phyloP scores from a whole-genome alignment of 1,140 invertebrate genomes.

The Sinella curviseta region DNA sequence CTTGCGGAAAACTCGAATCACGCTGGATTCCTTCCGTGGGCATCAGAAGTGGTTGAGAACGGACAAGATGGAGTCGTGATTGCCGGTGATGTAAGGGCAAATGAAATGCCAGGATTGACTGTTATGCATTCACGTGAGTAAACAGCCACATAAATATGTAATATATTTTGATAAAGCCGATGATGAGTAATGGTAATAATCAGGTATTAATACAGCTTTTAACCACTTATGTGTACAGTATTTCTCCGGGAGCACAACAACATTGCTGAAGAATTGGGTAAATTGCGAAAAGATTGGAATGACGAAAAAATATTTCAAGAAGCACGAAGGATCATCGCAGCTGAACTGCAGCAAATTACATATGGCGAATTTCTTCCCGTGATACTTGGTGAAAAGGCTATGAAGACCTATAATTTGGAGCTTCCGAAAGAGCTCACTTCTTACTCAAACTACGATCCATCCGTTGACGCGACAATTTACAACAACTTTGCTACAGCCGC shows the following conservation, averaged over 20 bases:
- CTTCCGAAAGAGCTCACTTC: constrained; percentile 58
- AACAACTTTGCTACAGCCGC: constrained; percentile 74
- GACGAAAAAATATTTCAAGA: constrained; percentile 64
- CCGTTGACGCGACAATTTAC: constrained; percentile 75
- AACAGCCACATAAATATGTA: not conserved
- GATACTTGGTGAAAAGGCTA: constrained; percentile 61
- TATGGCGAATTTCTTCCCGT: constrained; percentile 61
- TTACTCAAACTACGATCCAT: constrained; percentile 64
- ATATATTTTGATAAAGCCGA: not conserved
- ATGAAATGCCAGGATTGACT: constrained; percentile 81
- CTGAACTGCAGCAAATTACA: constrained; percentile 53
- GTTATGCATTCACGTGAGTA: constrained; percentile 64
- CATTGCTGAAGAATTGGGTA: constrained; percentile 48
- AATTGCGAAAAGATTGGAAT: constrained; percentile 57
- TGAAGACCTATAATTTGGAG: constrained; percentile 66
- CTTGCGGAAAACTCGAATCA: not conserved
- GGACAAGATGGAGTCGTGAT: not conserved
- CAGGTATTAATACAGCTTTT: not conserved
- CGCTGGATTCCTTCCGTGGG: not conserved
- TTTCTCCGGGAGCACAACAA: constrained; percentile 56
- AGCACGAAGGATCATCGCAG: constrained; percentile 58
- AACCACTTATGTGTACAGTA: constrained; percentile 43
- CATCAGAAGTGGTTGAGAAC: not conserved
- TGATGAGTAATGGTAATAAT: not conserved
- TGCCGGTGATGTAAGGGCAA: constrained; percentile 77